A percentile compares a stretch with the other conserved stretches of the same genome.
phyloP scores from a whole-genome alignment of 2,888 invertebrate genomes.

The Masnerella sp. region DNA sequence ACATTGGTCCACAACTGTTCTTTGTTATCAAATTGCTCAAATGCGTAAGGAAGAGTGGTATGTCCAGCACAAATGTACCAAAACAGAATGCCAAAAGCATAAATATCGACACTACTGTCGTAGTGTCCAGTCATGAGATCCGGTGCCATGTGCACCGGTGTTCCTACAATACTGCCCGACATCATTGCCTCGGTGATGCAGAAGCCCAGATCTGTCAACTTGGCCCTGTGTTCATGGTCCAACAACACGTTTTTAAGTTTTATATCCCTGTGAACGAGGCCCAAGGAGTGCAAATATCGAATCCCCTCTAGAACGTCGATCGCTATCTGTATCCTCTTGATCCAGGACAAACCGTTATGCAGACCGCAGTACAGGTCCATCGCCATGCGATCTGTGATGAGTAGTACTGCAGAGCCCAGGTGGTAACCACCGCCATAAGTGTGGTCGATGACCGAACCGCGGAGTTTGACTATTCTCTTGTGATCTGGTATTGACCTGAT shows the following conservation, averaged over 20 bases:
- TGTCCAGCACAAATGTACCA: constrained; percentile 94
- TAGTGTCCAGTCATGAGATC: constrained; percentile 90
- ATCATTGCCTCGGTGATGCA: constrained; percentile 94
- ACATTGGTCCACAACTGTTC: constrained; percentile 92
- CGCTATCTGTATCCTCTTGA: constrained; percentile 83
- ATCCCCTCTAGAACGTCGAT: constrained; percentile 92
- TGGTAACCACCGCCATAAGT: constrained; percentile 82
- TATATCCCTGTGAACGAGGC: constrained; percentile 92
- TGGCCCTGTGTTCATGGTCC: constrained; percentile 85
- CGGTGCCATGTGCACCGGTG: constrained; percentile 95
- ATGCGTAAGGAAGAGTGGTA: constrained; percentile 86
- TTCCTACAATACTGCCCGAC: constrained; percentile 92
- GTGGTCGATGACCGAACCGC: constrained; percentile 90
- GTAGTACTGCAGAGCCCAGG: constrained; percentile 84
- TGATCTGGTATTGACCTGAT: constrained; percentile 90
- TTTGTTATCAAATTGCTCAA: constrained; percentile 90
- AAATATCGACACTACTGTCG: constrained; percentile 91
- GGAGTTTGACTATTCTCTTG: constrained; percentile 86
- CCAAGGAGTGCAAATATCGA: constrained; percentile 90
- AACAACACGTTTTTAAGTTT: constrained; percentile 93
- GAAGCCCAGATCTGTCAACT: constrained; percentile 92
- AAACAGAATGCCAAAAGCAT: constrained; percentile 93
- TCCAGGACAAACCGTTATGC: constrained; percentile 82
- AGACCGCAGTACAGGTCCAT: constrained; percentile 89
- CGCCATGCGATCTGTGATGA: constrained; percentile 87